phyloP scores from a whole-genome alignment of 2,888 invertebrate genomes.

The Synanthedon vespiformis region DNA sequence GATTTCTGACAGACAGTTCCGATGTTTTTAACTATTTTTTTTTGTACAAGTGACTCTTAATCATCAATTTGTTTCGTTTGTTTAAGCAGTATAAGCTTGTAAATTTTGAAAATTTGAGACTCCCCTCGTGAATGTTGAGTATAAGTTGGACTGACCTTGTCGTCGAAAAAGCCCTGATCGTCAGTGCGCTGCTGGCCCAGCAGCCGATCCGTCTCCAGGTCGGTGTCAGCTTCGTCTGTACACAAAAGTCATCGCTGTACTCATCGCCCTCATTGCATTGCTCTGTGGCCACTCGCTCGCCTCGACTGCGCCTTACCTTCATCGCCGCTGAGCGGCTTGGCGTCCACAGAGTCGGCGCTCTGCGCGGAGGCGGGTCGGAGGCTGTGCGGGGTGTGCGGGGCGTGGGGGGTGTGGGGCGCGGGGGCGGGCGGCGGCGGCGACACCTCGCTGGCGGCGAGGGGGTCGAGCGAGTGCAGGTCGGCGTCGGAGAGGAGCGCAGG shows the following conservation, averaged over 20 bases:
- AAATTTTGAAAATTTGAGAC: no score
- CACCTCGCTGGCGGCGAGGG: conserved; percentile 65
- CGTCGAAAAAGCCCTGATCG: conserved; percentile 92
- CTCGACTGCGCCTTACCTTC: conserved; percentile 44
- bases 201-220: conserved; percentile 96
- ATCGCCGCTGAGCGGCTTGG: conserved; percentile 77
- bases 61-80: no score
- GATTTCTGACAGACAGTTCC: no score
- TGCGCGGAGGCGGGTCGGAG: conserved; percentile 74
- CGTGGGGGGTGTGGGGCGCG: conserved; percentile 74
- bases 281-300: no score
- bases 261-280: no score
- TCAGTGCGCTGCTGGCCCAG: conserved; percentile 95
- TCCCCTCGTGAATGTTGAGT: no score
- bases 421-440: conserved; percentile 83
- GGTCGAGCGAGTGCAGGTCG: conserved; percentile 82
- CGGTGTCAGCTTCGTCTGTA: conserved; percentile 92
- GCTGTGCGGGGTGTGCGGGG: conserved; percentile 72
- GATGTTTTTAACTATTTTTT: no score
- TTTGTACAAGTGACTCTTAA: no score
- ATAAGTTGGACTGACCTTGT: conserved; percentile 72
- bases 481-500: conserved; percentile 76
- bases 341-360: conserved; percentile 70
- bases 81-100: no score
- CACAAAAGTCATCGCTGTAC: no score